Evolutionary conservation across 2,797 vertebrate species (phyloP).

Genomic region (Podargus strigoides): DNA sequence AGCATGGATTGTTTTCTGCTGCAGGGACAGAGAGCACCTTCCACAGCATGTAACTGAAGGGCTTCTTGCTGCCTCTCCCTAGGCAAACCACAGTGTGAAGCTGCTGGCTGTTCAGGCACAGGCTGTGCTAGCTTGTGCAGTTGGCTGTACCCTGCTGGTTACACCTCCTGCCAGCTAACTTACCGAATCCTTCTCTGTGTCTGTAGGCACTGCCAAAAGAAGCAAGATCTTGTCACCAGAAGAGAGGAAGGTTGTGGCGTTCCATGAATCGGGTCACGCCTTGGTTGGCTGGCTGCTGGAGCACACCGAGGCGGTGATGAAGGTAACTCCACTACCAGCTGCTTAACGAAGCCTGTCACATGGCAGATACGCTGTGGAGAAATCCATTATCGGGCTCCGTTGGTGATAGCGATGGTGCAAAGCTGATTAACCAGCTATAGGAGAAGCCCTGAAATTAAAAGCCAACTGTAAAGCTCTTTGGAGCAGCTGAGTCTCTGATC

Average conservation of each 20-base stretch:
- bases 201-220: constrained; percentile 90
- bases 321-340: constrained; percentile 71
- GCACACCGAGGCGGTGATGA: constrained; percentile 95
- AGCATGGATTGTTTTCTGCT: neutral
- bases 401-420: neutral
- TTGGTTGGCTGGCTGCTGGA: constrained; percentile 96
- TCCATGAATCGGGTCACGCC: constrained; percentile 93
- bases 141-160: neutral
- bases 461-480: neutral
- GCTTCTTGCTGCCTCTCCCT: neutral
- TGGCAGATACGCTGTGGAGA: neutral
- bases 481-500: neutral
- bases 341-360: accelerated
- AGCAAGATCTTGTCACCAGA: constrained; percentile 92
- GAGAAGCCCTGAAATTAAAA: neutral
- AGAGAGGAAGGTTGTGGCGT: constrained; percentile 90
- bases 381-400: neutral
- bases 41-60: neutral
- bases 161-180: neutral
- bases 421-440: neutral
- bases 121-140: neutral
- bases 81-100: accelerated
- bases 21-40: neutral
- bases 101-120: neutral
- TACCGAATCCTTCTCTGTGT: accelerated